Evolutionary conservation across 2,113 vertebrate species (phyloP), one percentile per base, ranked within the genome.

Genomic region (Urocolius indicus): DNA sequence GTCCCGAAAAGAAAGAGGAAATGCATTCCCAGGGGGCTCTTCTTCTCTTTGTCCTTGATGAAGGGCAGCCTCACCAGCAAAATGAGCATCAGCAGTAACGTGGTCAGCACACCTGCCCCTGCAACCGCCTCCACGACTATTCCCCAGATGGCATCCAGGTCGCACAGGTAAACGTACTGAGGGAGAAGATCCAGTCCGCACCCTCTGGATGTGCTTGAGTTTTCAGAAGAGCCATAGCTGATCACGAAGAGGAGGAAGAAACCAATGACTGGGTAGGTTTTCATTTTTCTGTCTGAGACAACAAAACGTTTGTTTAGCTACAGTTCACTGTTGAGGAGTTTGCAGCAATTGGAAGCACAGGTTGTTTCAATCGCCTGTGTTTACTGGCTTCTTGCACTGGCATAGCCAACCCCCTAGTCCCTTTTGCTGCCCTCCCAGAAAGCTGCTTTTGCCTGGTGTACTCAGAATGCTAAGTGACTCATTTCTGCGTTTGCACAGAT

Each of bases 81-180:
- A 76, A 99, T 98, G 22, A 99, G 96, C 92, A 98, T 98, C 49
- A 99, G 97, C 63, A 99, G 91, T 12, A 99, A 45, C 0, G 98
- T 98, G n/a, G 98, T 98, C 95, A 99, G 97, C 68, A 97, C 98
- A 0, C 99, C 99, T 0, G 98, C 98, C 5, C 98, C 98, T 0
- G 99, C 99, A 23, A 98, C 98, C 0, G 98, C 98, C 96, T 99
- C 99, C 41, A 99, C 96, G 3, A 99, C 99, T 55, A 99, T 99
- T 3, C 99, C 99, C 99, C 99, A 99, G 38, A 99, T 97, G 74
- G 99, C 98, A 96, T 99, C 99, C 98, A 99, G 98, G 97, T 99
- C 99, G 12, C 99, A 99, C 80, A 99, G 98, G 90, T 99, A 97
- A 20, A 99, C 97, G 55, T 99, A 99, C 91, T 99, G 99, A 7